These are phyloP conservation scores for Acrocephalus scirpaceus DNA, from an alignment of 2,797 vertebrate species.

Conservation along the genomic window DNA sequence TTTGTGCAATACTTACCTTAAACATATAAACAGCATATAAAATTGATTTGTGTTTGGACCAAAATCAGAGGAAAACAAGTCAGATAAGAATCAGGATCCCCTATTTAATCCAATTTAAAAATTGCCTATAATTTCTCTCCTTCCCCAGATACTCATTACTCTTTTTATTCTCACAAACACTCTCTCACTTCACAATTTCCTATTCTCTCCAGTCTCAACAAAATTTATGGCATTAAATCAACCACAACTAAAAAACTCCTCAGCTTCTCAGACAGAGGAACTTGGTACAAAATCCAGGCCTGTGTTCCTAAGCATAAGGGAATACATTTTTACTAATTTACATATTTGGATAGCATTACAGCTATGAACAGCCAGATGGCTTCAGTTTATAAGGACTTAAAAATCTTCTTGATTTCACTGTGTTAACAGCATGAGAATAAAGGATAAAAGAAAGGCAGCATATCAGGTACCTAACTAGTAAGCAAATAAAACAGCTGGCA, in stretches of 20 bases:
- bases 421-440: background rate
- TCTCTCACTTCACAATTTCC: background rate
- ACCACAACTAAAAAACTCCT: background rate
- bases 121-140: background rate
- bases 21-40: background rate
- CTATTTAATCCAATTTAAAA: background rate
- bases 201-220: background rate
- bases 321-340: background rate
- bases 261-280: background rate
- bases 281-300: background rate
- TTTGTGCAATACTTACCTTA: background rate
- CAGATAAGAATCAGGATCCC: background rate
- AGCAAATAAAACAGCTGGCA: slow-evolving; percentile 1
- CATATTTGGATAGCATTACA: background rate
- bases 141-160: background rate
- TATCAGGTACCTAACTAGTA: background rate
- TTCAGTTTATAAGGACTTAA: background rate
- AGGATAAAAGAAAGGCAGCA: background rate
- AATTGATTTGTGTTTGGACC: background rate
- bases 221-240: background rate
- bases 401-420: background rate
- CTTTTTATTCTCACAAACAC: background rate
- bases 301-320: background rate
- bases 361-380: background rate
- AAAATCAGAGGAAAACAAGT: background rate